These are phyloP conservation scores for Athalia cordata DNA, from an alignment of 2,888 invertebrate species.

Conservation along the genomic window DNA sequence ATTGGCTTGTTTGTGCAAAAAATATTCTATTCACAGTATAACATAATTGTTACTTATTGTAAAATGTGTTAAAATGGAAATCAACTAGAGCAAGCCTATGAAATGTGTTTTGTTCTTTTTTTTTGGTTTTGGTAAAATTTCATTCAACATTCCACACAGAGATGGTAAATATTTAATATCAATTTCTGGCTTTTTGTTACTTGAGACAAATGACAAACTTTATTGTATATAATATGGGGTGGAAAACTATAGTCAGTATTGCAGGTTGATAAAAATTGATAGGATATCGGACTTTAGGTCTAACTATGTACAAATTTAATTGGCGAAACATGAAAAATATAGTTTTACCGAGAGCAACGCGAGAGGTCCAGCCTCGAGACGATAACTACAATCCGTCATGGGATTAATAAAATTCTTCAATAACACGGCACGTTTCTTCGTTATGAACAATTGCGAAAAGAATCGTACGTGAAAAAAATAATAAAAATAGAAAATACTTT, in stretches of 20 bases:
- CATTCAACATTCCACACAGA: not conserved
- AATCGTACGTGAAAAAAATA: not conserved
- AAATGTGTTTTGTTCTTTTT: too few relatives aligned
- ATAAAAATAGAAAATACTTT: constrained; percentile 38
- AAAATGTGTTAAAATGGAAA: too few relatives aligned
- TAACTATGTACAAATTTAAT: constrained; percentile 20
- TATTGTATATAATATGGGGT: not conserved
- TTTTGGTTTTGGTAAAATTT: not conserved
- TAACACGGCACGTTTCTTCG: not conserved
- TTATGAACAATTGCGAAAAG: constrained; percentile 6
- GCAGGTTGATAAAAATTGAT: not conserved
- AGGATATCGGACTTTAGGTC: constrained; percentile 13
- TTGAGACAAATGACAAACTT: not conserved
- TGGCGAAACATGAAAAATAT: constrained; percentile 22
- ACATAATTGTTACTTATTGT: too few relatives aligned
- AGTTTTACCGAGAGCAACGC: constrained; percentile 21
- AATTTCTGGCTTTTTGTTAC: constrained; percentile 2
- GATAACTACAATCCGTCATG: constrained; percentile 61
- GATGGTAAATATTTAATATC: constrained; percentile 22
- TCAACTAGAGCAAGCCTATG: too few relatives aligned
- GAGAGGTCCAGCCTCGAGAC: constrained; percentile 46
- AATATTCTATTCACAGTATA: too few relatives aligned
- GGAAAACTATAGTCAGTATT: not conserved
- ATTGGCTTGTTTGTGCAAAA: too few relatives aligned
- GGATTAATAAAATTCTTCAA: constrained; percentile 53